Percentiles rank a stretch among this genome's conserved stretches.
Conservation (phyloP, 2,113 vertebrate genomes). For the Harpagus bidentatus region DNA sequence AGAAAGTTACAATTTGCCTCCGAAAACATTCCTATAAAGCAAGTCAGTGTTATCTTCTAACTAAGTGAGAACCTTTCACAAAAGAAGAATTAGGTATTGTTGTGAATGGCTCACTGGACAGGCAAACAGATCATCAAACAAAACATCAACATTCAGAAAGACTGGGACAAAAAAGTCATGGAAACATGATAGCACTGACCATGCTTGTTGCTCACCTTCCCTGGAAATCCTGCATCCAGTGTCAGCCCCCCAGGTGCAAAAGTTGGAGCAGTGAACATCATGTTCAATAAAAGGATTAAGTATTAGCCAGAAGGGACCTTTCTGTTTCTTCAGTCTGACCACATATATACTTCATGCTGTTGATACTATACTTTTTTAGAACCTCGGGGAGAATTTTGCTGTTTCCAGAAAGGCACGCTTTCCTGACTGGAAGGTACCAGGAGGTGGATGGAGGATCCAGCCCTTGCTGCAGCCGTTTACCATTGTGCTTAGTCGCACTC, state of each 20-base stretch:
- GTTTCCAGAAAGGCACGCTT: neutral
- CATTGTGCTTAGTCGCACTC: neutral
- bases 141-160: neutral
- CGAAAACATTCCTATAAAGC: neutral
- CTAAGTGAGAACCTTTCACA: neutral
- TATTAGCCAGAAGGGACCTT: neutral
- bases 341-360: neutral
- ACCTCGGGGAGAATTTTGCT: neutral
- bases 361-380: neutral
- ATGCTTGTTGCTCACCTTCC: neutral
- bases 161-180: neutral
- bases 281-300: neutral
- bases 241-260: accelerated
- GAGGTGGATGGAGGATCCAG: neutral
- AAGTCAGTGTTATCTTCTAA: neutral
- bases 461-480: neutral
- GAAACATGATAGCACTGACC: accelerated
- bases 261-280: accelerated
- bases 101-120: neutral
- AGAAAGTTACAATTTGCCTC: neutral
- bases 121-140: neutral
- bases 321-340: neutral
- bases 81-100: neutral
- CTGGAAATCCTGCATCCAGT: neutral
- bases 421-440: neutral